phyloP scores from a whole-genome alignment of 2,797 vertebrate genomes.

The Hippopotamyrus pictus region DNA sequence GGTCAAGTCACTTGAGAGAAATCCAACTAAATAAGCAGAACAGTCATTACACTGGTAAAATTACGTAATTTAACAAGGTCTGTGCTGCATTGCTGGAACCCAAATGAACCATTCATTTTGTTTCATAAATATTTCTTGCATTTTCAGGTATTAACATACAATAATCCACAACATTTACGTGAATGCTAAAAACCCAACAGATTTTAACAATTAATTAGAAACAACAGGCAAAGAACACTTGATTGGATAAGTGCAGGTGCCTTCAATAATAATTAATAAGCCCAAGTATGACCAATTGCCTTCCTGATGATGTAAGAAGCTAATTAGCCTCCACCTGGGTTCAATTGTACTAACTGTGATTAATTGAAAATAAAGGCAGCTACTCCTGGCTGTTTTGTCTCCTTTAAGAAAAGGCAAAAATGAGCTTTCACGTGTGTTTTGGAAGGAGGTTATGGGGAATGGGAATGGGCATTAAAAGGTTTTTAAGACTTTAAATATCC shows the following conservation, averaged over 20 bases:
- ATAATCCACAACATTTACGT: not conserved
- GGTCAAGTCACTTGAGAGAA: not conserved
- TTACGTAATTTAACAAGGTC: not conserved
- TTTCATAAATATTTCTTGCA: not conserved
- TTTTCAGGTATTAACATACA: not conserved
- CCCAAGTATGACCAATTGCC: not conserved
- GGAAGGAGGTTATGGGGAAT: not conserved
- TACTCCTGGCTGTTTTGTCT: not conserved
- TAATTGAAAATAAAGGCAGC: not conserved
- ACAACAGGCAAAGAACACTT: not conserved
- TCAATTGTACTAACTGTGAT: not conserved
- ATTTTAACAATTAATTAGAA: not conserved
- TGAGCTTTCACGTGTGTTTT: not conserved
- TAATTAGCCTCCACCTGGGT: not conserved
- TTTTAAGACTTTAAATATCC: not conserved
- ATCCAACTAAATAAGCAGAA: not conserved
- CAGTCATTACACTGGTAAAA: not conserved
- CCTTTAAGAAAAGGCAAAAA: not conserved
- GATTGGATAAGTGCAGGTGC: not conserved
- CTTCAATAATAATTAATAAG: not conserved
- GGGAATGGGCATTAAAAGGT: not conserved
- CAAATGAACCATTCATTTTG: not conserved
- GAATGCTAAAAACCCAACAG: not conserved
- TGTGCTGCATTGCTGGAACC: not conserved
- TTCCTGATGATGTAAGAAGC: not conserved